Conservation (phyloP, 2,797 vertebrate species). For the Novumbra hubbsi region DNA sequence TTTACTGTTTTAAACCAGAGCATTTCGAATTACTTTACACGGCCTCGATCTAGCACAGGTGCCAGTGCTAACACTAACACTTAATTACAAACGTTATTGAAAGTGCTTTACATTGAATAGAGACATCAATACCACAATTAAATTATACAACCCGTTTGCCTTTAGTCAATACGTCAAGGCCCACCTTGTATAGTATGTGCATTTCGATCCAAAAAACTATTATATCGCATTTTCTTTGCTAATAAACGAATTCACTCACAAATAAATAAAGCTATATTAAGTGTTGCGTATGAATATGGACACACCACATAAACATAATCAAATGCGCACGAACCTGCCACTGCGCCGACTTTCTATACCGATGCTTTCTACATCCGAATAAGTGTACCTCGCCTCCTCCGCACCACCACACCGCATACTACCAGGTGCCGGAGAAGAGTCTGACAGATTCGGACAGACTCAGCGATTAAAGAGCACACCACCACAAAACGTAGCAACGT, state of each 20-base stretch:
- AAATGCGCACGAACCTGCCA: conserved; percentile 64
- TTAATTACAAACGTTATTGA: background rate
- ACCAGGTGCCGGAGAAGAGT: conserved; percentile 52
- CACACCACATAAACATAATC: background rate
- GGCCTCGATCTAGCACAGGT: conserved; percentile 29
- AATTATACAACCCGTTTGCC: background rate
- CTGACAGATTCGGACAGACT: conserved; percentile 38
- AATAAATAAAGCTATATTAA: background rate
- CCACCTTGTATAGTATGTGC: background rate
- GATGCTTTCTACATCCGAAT: conserved; percentile 63
- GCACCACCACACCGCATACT: conserved; percentile 64
- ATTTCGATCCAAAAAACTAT: background rate
- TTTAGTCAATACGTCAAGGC: background rate
- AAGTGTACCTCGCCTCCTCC: conserved; percentile 46
- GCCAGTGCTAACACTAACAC: background rate
- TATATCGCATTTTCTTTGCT: background rate
- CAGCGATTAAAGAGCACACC: conserved; percentile 59
- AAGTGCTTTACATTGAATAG: background rate
- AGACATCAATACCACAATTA: background rate
- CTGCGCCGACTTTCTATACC: conserved; percentile 43
- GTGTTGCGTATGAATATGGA: background rate
- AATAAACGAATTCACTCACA: background rate
- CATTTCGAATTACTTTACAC: conserved; percentile 58
- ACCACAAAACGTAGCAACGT: conserved; percentile 2
- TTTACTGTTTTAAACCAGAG: conserved; percentile 60